These are phyloP conservation scores for Salvator merianae DNA, from an alignment of 2,113 vertebrate genomes.

Conservation along the genomic window DNA sequence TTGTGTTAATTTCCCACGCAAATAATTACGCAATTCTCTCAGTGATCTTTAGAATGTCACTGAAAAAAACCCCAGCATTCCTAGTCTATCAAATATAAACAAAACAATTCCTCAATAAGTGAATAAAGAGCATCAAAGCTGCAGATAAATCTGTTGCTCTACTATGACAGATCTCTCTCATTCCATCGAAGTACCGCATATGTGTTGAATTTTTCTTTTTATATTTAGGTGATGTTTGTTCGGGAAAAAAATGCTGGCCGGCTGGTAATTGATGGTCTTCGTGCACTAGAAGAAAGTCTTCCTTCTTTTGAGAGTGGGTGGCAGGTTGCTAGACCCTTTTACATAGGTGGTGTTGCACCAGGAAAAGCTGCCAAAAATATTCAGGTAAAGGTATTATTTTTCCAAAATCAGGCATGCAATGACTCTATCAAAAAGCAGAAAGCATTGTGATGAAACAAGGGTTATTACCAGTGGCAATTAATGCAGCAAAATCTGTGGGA, in stretches of 20 bases:
- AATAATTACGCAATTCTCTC: too few species aligned
- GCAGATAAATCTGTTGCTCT: neutral
- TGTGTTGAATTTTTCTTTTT: conserved; percentile 6
- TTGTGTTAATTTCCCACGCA: too few species aligned
- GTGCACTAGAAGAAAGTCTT: conserved; percentile 80
- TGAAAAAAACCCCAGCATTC: neutral
- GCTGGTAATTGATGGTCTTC: conserved; percentile 86
- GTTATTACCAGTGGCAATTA: neutral
- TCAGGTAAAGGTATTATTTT: conserved; percentile 76
- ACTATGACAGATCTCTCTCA: too few species aligned
- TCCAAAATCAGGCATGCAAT: neutral
- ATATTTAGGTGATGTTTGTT: conserved; percentile 83
- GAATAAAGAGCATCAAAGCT: neutral
- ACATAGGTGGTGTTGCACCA: conserved; percentile 89
- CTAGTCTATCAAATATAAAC: too few species aligned
- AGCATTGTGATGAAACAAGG: neutral
- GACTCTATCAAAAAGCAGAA: neutral
- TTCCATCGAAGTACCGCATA: neutral
- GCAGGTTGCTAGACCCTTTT: conserved; percentile 83
- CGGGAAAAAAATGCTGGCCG: conserved; percentile 81
- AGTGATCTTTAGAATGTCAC: too few species aligned
- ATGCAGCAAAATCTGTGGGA: too few species aligned
- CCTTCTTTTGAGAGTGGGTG: conserved; percentile 63
- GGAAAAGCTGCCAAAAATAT: conserved; percentile 86
- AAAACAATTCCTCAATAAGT: neutral